These are phyloP conservation scores for Pangasius mekongensis DNA, from an alignment of 2,797 vertebrate genomes.

Conservation along the genomic window DNA sequence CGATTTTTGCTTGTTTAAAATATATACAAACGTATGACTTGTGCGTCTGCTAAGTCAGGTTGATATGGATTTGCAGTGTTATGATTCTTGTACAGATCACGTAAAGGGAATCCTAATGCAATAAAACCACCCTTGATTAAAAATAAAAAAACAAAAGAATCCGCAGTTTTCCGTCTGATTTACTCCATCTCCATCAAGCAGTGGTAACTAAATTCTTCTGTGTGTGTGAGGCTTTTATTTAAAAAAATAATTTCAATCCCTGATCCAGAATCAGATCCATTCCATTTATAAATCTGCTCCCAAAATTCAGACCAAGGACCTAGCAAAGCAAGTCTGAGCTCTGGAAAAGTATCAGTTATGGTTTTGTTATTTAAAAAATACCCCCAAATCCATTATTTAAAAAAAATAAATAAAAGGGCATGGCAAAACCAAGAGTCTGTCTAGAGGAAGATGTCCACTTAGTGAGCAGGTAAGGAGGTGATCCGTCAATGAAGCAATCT, in stretches of 20 bases:
- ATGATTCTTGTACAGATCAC: slow-evolving; percentile 57
- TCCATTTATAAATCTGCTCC: too few relatives aligned
- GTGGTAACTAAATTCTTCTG: not conserved
- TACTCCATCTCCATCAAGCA: not conserved
- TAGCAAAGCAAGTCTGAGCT: not conserved
- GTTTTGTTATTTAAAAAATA: too few relatives aligned
- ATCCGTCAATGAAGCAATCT: not conserved
- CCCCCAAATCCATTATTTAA: not conserved
- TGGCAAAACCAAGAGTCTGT: not conserved
- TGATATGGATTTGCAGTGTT: not conserved
- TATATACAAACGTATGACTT: not conserved
- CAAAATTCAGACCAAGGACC: not conserved
- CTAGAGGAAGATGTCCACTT: not conserved
- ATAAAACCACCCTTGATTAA: slow-evolving; percentile 60
- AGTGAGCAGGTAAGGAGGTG: not conserved
- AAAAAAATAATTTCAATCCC: not conserved
- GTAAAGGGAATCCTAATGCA: slow-evolving; percentile 58
- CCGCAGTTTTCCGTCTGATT: not conserved
- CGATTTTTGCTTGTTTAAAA: not conserved
- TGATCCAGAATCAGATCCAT: too few relatives aligned
- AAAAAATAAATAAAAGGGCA: not conserved
- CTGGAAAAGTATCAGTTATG: not conserved
- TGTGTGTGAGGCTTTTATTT: not conserved
- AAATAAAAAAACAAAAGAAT: not conserved
- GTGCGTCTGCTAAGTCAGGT: slow-evolving; percentile 29